phyloP scores from a whole-genome alignment of 2,797 vertebrate genomes.

The Limosa lapponica region DNA sequence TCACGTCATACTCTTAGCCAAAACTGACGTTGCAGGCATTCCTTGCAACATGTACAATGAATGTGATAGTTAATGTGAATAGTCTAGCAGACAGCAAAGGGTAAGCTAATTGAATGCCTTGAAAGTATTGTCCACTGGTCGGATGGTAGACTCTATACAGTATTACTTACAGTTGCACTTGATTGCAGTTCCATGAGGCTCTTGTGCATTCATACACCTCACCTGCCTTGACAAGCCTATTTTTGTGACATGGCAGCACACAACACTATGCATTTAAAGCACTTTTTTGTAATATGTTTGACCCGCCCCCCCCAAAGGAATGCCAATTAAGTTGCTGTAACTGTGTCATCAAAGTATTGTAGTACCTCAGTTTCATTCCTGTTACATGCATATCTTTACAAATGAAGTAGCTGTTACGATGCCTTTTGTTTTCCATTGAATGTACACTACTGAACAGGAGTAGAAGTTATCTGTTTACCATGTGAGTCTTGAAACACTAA shows the following conservation, averaged over 20 bases:
- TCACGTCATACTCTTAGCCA: conserved; percentile 82
- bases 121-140: conserved; percentile 82
- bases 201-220: conserved; percentile 88
- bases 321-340: conserved; percentile 85
- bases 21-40: conserved; percentile 77
- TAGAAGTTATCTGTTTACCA: conserved; percentile 84
- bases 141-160: conserved; percentile 79
- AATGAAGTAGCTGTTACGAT: conserved; percentile 81
- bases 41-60: conserved; percentile 76
- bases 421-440: conserved; percentile 86
- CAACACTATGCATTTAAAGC: conserved; percentile 90
- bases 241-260: conserved; percentile 84
- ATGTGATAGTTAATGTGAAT: conserved; percentile 81
- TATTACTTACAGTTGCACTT: conserved; percentile 86
- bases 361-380: conserved; percentile 86
- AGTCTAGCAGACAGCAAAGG: conserved; percentile 79
- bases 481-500: conserved; percentile 85
- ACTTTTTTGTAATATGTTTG: conserved; percentile 86
- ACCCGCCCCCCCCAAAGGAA: conserved; percentile 73
- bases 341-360: conserved; percentile 80
- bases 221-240: conserved; percentile 84
- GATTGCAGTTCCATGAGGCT: conserved; percentile 84
- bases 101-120: conserved; percentile 83
- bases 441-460: conserved; percentile 85
- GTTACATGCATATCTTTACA: conserved; percentile 81